Evolutionary conservation across 1,140 invertebrate genomes (phyloP).

Genomic region (Cotesia vestalis): DNA sequence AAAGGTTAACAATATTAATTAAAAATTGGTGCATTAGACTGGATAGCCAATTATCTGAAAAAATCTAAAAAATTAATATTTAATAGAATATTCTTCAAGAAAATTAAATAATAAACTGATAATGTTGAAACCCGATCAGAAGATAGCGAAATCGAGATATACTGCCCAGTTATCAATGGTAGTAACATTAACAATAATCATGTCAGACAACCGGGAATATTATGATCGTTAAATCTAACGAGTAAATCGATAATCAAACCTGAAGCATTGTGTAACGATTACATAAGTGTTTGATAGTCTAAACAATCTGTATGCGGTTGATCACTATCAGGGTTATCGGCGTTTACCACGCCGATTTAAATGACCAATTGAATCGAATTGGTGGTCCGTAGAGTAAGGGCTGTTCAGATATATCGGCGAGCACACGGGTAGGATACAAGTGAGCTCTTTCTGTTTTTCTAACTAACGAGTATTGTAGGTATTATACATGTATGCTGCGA

Average conservation of each 20-base stretch:
- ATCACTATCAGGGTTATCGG: conserved; percentile 28
- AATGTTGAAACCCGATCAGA: too few relatives aligned
- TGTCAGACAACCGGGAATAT: background rate
- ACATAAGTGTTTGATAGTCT: conserved; percentile 22
- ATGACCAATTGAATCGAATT: conserved; percentile 37
- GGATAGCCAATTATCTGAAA: too few relatives aligned
- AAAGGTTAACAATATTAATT: too few relatives aligned
- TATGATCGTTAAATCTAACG: conserved; percentile 1
- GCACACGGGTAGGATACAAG: background rate
- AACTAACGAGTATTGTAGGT: conserved; percentile 16
- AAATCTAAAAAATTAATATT: too few relatives aligned
- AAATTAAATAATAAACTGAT: too few relatives aligned
- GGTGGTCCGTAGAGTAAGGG: background rate
- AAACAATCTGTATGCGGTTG: conserved; percentile 12
- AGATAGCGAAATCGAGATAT: too few relatives aligned
- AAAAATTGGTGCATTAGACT: too few relatives aligned
- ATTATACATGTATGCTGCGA: background rate
- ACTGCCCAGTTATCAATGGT: background rate
- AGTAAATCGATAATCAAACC: conserved; percentile 13
- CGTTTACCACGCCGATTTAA: conserved; percentile 20
- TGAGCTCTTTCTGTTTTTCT: conserved; percentile 38
- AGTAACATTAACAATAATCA: background rate
- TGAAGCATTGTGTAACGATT: conserved; percentile 31
- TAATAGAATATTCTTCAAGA: too few relatives aligned
- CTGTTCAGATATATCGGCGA: conserved; percentile 10